phyloP scores from a whole-genome alignment of 2,797 vertebrate species.

The Notolabrus celidotus region DNA sequence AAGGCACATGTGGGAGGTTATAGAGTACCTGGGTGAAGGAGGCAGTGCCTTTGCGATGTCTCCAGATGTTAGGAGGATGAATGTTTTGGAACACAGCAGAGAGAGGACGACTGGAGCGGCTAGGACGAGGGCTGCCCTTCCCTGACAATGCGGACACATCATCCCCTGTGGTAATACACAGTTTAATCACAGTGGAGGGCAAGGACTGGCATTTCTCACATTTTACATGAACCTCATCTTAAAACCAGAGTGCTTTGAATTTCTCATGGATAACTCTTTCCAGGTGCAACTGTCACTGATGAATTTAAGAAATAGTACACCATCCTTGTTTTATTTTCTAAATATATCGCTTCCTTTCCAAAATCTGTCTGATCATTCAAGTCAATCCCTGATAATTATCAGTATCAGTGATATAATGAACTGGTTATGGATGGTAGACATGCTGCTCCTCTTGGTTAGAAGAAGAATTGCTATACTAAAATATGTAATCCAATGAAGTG shows the following conservation, averaged over 20 bases:
- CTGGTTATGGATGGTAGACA: too few species aligned
- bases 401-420: too few species aligned
- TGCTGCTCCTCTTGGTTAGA: background rate
- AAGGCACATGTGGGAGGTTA: background rate
- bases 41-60: slow-evolving; percentile 91
- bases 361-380: too few species aligned
- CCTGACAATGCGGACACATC: slow-evolving; percentile 67
- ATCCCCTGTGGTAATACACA: slow-evolving; percentile 79
- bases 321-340: background rate
- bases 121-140: slow-evolving; percentile 85
- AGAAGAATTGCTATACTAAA: background rate
- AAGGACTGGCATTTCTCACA: background rate
- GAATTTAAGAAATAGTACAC: background rate
- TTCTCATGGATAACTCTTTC: background rate
- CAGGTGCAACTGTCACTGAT: background rate
- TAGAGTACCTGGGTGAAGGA: slow-evolving; percentile 89
- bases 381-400: too few species aligned
- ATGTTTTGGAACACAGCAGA: slow-evolving; percentile 95
- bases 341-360: background rate
- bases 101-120: slow-evolving; percentile 89
- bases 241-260: background rate
- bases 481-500: too few species aligned
- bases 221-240: background rate
- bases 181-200: background rate
- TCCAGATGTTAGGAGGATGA: slow-evolving; percentile 92